These are phyloP conservation scores for Campopleginae sp. DNA, from an alignment of 2,888 invertebrate genomes.

Conservation along the genomic window DNA sequence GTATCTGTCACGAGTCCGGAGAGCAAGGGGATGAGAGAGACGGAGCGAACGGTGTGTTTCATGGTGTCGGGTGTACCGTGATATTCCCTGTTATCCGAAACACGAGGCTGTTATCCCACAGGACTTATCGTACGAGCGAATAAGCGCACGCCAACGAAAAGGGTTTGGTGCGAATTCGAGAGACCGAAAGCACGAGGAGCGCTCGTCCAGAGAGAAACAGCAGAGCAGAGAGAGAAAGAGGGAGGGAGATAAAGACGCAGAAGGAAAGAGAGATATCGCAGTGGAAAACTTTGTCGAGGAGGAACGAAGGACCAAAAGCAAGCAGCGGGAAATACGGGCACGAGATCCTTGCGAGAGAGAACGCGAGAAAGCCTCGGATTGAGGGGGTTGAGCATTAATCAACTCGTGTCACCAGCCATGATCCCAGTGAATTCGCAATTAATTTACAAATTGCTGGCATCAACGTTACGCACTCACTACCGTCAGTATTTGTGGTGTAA, in stretches of 20 bases:
- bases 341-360: conserved; percentile 15
- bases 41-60: conserved; percentile 67
- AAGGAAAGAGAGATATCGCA: conserved; percentile 23
- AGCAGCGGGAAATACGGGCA: background rate
- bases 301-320: conserved; percentile 16
- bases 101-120: conserved; percentile 83
- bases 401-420: conserved; percentile 77
- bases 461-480: conserved; percentile 66
- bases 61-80: conserved; percentile 79
- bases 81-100: conserved; percentile 84
- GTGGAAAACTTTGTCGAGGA: conserved; percentile 52
- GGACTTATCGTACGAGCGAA: conserved; percentile 80
- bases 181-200: conserved; percentile 49
- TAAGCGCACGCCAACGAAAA: conserved; percentile 67
- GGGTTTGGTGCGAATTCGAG: conserved; percentile 64
- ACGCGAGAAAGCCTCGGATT: conserved; percentile 44
- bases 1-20: conserved; percentile 70
- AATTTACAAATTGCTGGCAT: conserved; percentile 80
- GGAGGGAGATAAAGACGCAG: conserved; percentile 13
- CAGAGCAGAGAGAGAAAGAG: conserved; percentile 35
- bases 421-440: conserved; percentile 81
- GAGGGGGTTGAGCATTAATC: conserved; percentile 78
- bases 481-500: conserved; percentile 44
- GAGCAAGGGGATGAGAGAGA: conserved; percentile 29
- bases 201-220: conserved; percentile 52